Conservation (phyloP, 2,888 invertebrate genomes). For the Hedychridium roseum region DNA sequence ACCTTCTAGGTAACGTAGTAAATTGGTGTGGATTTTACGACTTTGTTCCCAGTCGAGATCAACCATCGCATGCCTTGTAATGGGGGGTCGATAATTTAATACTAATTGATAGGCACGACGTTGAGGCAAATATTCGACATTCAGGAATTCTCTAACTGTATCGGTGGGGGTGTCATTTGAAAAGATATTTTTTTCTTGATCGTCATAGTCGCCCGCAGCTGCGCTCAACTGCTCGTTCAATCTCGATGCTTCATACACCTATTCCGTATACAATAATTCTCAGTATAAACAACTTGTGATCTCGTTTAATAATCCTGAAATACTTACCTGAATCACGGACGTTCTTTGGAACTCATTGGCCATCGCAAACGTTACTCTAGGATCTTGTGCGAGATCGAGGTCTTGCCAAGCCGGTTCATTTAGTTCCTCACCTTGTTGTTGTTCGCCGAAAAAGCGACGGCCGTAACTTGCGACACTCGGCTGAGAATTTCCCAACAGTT, state of each 20-base stretch:
- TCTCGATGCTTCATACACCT: constrained; percentile 49
- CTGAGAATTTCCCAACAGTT: constrained; percentile 43
- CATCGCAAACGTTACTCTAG: constrained; percentile 55
- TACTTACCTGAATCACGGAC: constrained; percentile 45
- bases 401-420: constrained; percentile 59
- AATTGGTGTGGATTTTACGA: constrained; percentile 59
- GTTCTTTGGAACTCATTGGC: constrained; percentile 51
- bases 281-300: too few species aligned
- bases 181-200: constrained; percentile 11
- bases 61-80: too few species aligned
- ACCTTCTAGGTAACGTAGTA: constrained; percentile 71
- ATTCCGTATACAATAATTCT: constrained; percentile 11
- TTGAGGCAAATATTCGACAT: constrained; percentile 24
- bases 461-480: constrained; percentile 30
- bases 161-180: background rate
- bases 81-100: constrained; percentile 32
- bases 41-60: constrained; percentile 15
- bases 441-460: too few species aligned
- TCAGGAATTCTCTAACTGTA: background rate
- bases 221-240: constrained; percentile 45
- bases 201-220: constrained; percentile 40
- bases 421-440: constrained; percentile 47
- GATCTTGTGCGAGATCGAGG: constrained; percentile 53
- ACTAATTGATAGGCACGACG: constrained; percentile 39
- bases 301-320: too few species aligned